Conservation (phyloP, 2,888 invertebrate species). For the Trichopoda pennipes region DNA sequence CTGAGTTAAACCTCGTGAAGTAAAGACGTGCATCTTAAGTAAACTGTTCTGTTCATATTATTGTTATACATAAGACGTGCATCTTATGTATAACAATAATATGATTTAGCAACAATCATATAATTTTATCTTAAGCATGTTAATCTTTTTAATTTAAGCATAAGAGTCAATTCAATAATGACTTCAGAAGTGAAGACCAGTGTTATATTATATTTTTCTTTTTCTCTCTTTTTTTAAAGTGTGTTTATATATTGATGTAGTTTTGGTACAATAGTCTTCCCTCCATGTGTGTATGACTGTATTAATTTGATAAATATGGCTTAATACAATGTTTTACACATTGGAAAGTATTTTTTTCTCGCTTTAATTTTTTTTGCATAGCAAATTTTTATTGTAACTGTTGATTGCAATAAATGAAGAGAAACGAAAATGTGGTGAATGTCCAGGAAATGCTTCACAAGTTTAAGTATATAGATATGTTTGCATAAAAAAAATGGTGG, state of each 20-base stretch:
- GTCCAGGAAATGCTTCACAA: conserved; percentile 58
- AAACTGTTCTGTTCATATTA: too few species aligned
- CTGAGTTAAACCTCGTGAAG: too few species aligned
- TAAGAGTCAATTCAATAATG: too few species aligned
- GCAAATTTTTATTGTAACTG: conserved; percentile 28
- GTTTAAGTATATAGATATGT: conserved; percentile 6
- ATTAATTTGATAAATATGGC: conserved; percentile 32
- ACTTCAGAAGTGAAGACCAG: too few species aligned
- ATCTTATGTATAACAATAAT: too few species aligned
- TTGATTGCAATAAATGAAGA: conserved; percentile 30
- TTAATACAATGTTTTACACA: conserved; percentile 40
- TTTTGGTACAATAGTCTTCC: neutral
- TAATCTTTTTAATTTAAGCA: too few species aligned
- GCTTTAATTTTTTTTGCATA: neutral
- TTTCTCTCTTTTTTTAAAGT: neutral
- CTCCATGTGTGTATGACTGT: neutral
- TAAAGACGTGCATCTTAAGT: too few species aligned
- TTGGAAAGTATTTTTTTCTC: neutral
- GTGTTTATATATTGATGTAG: neutral
- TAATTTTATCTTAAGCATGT: too few species aligned
- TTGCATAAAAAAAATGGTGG: conserved; percentile 18
- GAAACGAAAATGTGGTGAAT: conserved; percentile 40
- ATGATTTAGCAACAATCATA: too few species aligned
- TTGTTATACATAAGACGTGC: too few species aligned
- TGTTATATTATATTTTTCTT: neutral